A percentile compares a stretch with the other conserved stretches of the same genome.
Conservation (phyloP, 2,797 vertebrate genomes). For the Astyanax mexicanus region DNA sequence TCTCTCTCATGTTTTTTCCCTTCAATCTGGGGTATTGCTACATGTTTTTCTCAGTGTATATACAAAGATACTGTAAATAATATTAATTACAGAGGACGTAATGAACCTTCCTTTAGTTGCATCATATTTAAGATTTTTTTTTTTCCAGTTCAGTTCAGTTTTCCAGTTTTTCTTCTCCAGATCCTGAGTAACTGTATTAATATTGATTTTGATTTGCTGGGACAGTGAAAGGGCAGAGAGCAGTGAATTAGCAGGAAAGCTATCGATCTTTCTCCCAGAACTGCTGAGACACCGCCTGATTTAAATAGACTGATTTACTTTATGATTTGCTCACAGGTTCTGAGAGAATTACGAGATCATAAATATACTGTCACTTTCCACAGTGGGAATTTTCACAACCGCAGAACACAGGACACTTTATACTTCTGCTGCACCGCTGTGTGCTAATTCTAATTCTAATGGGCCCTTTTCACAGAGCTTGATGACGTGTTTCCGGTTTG, state of each 20-base stretch:
- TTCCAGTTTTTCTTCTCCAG: too few relatives aligned
- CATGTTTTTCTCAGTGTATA: too few relatives aligned
- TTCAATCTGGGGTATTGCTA: too few relatives aligned
- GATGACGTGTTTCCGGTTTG: too few relatives aligned
- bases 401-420: constrained; percentile 16
- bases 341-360: constrained; percentile 38
- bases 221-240: constrained; percentile 57
- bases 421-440: constrained; percentile 16
- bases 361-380: constrained; percentile 30
- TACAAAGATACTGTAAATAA: too few relatives aligned
- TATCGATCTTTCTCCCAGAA: constrained; percentile 56
- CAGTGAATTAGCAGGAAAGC: constrained; percentile 54
- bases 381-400: constrained; percentile 25
- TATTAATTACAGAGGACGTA: too few relatives aligned
- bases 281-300: constrained; percentile 54
- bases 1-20: too few relatives aligned
- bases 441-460: constrained; percentile 8
- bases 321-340: constrained; percentile 57
- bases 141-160: constrained; percentile 47
- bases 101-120: constrained; percentile 47
- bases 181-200: constrained; percentile 38
- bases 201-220: constrained; percentile 58
- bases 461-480: neutral
- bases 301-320: constrained; percentile 49
- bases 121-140: constrained; percentile 34